These are phyloP conservation scores for Camelus bactrianus DNA, from an alignment of 2,113 vertebrate genomes.

Conservation along the genomic window DNA sequence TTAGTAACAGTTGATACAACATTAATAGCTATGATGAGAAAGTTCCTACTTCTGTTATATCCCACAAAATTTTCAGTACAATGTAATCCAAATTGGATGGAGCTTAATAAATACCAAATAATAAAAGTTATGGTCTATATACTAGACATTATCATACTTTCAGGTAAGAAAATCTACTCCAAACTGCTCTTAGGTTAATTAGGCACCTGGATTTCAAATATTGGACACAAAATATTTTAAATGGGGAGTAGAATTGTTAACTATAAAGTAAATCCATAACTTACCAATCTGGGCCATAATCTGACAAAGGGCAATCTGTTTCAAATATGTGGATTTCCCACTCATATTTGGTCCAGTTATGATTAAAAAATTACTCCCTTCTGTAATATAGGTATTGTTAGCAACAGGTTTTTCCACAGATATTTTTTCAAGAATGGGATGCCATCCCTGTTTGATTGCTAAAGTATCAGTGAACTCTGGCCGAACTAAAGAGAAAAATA, in stretches of 20 bases:
- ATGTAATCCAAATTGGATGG: not conserved
- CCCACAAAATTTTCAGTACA: not conserved
- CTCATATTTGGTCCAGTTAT: conserved; percentile 99
- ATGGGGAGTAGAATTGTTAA: not conserved
- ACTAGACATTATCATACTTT: not conserved
- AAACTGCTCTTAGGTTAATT: not conserved
- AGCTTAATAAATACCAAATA: not conserved
- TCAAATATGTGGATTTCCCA: conserved; percentile 98
- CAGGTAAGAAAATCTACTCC: conserved; percentile 44
- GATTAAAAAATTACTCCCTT: conserved; percentile 96
- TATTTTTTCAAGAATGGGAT: conserved; percentile 97
- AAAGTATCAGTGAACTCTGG: conserved; percentile 98
- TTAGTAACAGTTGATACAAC: not conserved
- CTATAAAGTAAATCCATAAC: conserved; percentile 11
- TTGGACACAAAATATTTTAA: not conserved
- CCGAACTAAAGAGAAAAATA: conserved; percentile 89
- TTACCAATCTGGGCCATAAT: conserved; percentile 99
- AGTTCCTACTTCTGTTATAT: not conserved
- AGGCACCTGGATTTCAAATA: not conserved
- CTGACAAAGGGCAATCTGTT: conserved; percentile 97
- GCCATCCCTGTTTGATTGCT: conserved; percentile 96
- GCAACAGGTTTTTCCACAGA: conserved; percentile 92
- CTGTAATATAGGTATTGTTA: conserved; percentile 95
- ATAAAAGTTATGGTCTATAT: not conserved
- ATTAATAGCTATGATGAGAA: not conserved